phyloP scores from a whole-genome alignment of 2,113 vertebrate species.

The Psittacula cyanocephala region DNA sequence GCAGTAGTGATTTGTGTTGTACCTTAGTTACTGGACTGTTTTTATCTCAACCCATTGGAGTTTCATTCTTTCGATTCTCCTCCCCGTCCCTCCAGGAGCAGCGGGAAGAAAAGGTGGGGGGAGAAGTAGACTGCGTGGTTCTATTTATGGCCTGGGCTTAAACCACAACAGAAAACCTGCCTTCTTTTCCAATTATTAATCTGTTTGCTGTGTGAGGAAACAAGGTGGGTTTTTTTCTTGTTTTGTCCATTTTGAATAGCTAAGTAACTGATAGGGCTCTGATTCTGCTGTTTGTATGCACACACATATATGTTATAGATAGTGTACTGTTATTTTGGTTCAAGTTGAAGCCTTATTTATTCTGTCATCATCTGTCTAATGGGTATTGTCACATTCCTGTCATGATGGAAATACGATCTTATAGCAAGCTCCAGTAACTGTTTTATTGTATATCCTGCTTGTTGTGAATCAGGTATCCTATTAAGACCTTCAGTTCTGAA shows the following conservation, averaged over 20 bases:
- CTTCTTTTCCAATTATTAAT: not conserved
- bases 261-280: not conserved
- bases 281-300: not conserved
- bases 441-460: not conserved
- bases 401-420: not conserved
- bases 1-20: no score
- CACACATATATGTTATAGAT: not conserved
- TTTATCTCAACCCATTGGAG: no score
- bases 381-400: not conserved
- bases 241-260: not conserved
- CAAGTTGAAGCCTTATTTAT: not conserved
- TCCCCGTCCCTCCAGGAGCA: no score
- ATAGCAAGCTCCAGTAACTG: not conserved
- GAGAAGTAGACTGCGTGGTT: no score
- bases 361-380: not conserved
- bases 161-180: not conserved
- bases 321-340: not conserved
- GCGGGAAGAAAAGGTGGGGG: no score
- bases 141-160: no score
- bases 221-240: not conserved
- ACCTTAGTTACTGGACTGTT: no score
- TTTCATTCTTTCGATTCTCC: no score
- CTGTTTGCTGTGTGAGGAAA: not conserved
- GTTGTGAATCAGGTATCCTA: not conserved
- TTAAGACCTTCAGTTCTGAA: not conserved